These are phyloP conservation scores for Brenthis daphne DNA, from an alignment of 2,888 invertebrate species.

Conservation along the genomic window DNA sequence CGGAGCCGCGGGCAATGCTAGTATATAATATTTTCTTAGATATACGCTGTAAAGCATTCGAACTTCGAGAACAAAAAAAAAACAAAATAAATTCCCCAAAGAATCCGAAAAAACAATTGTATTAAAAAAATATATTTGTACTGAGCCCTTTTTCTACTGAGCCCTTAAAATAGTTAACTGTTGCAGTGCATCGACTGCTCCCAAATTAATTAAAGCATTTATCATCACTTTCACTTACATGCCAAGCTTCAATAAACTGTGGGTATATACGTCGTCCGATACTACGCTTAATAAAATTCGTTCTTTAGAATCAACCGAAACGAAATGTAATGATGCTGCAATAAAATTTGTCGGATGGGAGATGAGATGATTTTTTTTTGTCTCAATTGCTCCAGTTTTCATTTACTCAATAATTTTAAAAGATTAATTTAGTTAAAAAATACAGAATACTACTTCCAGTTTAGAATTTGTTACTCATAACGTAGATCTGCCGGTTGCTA, in stretches of 20 bases:
- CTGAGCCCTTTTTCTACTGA: no score
- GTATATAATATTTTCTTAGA: no score
- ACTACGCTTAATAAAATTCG: conserved; percentile 50
- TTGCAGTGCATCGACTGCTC: conserved; percentile 7
- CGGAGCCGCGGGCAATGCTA: no score
- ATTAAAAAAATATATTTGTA: no score
- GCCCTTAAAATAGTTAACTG: no score
- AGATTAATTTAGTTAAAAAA: no score
- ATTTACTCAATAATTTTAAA: conserved; percentile 6
- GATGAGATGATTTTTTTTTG: conserved; percentile 34
- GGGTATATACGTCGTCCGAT: conserved; percentile 40
- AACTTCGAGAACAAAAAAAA: no score
- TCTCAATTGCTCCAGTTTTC: conserved; percentile 25
- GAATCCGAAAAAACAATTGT: no score
- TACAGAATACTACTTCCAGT: not conserved
- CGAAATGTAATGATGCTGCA: conserved; percentile 45
- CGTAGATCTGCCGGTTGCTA: no score
- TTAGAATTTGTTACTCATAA: not conserved
- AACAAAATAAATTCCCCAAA: no score
- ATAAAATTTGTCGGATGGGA: conserved; percentile 37
- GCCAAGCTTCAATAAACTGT: conserved; percentile 53
- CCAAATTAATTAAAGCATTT: conserved; percentile 21
- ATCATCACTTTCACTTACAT: conserved; percentile 52
- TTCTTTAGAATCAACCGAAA: conserved; percentile 51
- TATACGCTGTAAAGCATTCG: no score